Conservation (phyloP, 2,797 vertebrate genomes). For the Pachyuromys duprasi region DNA sequence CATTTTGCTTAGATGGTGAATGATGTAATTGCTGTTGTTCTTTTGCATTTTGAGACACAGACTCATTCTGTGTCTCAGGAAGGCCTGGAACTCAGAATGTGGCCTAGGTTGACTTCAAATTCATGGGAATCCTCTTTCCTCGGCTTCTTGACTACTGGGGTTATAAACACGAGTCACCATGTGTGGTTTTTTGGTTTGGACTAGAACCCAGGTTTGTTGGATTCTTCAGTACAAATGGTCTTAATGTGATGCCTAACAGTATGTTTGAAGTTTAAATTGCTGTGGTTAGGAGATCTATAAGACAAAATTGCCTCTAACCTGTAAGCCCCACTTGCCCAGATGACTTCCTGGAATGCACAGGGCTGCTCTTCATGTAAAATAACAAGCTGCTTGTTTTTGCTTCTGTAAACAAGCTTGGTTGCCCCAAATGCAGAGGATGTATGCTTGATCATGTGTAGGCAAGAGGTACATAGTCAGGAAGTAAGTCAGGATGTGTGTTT, state of each 20-base stretch:
- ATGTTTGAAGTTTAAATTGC: not conserved
- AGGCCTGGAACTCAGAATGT: not conserved
- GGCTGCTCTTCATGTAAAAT: not conserved
- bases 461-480: not conserved
- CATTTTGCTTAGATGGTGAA: not conserved
- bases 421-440: not conserved
- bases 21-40: not conserved
- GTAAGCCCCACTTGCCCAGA: not conserved
- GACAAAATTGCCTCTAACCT: not conserved
- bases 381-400: not conserved
- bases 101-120: not conserved
- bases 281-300: not conserved
- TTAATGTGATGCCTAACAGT: not conserved
- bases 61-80: not conserved
- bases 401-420: not conserved
- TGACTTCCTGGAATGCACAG: not conserved
- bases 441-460: not conserved
- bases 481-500: not conserved
- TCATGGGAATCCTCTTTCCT: not conserved
- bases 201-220: not conserved
- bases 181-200: not conserved
- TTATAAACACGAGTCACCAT: not conserved
- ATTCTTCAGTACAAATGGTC: constrained; percentile 11
- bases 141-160: not conserved
- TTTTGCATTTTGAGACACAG: not conserved